Conservation (phyloP, 1,140 invertebrate genomes). For the Drosophila tsacasi region DNA sequence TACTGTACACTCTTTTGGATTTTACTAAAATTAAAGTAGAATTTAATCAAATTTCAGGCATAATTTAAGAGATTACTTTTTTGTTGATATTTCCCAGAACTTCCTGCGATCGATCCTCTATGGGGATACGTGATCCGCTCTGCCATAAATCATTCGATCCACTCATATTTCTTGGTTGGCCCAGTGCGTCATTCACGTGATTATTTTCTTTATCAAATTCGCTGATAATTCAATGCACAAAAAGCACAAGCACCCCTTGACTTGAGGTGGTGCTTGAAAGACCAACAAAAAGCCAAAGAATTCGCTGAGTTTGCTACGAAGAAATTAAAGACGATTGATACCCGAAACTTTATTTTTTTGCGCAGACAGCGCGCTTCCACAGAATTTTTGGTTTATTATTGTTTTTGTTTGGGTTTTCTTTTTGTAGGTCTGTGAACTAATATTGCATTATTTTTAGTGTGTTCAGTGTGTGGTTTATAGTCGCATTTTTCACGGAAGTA, state of each 20-base stretch:
- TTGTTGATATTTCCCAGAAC: constrained; percentile 1
- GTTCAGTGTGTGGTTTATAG: constrained; percentile 55
- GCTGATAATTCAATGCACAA: constrained; percentile 42
- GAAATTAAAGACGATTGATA: constrained; percentile 54
- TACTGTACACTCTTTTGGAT: background rate
- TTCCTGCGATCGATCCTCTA: constrained; percentile 9
- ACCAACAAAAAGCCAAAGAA: constrained; percentile 36
- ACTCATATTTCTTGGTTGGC: constrained; percentile 43
- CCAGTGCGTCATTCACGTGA: constrained; percentile 73
- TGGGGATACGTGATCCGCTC: constrained; percentile 9
- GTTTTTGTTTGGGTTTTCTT: constrained; percentile 14
- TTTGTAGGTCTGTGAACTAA: constrained; percentile 29
- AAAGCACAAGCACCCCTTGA: constrained; percentile 27
- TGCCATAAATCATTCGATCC: constrained; percentile 47
- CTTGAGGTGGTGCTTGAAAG: constrained; percentile 25
- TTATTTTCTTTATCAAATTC: constrained; percentile 53
- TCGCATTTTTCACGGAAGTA: constrained; percentile 59
- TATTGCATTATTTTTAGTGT: constrained; percentile 45
- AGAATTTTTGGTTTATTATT: constrained; percentile 40
- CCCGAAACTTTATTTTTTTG: constrained; percentile 46
- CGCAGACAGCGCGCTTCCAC: constrained; percentile 48
- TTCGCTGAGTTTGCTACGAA: constrained; percentile 49
- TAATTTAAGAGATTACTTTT: background rate
- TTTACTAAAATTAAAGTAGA: background rate
- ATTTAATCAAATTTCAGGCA: background rate